Base-by-base conservation (phyloP, 2,797 vertebrate genomes). In the Centroberyx gerrardi region DNA sequence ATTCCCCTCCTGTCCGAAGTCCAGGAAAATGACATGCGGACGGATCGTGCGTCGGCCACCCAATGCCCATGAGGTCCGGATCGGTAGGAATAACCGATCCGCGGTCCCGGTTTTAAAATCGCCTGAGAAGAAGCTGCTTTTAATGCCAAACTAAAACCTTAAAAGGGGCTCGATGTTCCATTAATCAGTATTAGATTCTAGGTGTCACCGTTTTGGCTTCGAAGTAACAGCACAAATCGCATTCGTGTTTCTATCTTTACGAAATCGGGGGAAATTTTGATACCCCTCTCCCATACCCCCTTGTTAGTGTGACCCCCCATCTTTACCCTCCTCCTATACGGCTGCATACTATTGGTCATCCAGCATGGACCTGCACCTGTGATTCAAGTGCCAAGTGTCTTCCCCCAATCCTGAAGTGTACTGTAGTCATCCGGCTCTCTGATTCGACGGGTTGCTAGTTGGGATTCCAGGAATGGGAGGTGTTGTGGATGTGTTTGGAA, bases 331-430 rank as follows among this genome's bases (percentile, higher is more conserved):
- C 66, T 15, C 1, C 74, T 42, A 85, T 59, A 83, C 6, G 63
- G 88, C 90, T 90, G 89, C 88, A 85, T 83, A 71, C 40, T 75
- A 90, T 87, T 81, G 89, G 88, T 92, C 87, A 80, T 89, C 74
- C 86, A 88, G 88, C 88, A 80, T 28, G 72, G 90, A 94, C 89
- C 87, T 83, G 83, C 87, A 91, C 87, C 90, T 91, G 88, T 93
- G 87, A 93, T 89, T 68, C 80, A 86, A 91, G 87, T 90, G 91
- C 92, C 88, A 90, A 90, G 88, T 86, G 94, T 95, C 93, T 95
- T 95, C 94, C 93, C 22, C 89, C 86, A 59, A 81, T 83, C 85
- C 86, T 86, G 80, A 85, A 87, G 83, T 85, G 92, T 92, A 88
- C 90, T 92, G 90, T 89, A 90, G 78, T 91, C 76, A 75, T 71